Conservation (phyloP, 1,140 invertebrate species). For the Drosophila repleta region DNA sequence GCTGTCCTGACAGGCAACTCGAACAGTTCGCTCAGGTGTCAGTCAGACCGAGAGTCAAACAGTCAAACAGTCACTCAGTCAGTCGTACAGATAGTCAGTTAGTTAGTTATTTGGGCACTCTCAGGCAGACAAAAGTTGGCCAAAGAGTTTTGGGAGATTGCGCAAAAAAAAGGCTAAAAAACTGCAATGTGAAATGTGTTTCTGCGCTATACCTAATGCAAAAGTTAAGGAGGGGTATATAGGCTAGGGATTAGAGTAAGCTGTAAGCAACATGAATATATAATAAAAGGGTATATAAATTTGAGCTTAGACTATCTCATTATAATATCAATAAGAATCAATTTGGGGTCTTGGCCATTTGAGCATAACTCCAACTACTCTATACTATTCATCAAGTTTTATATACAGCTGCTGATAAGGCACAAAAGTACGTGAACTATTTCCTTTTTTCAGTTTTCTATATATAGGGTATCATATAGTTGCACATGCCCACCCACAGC, state of each 20-base stretch:
- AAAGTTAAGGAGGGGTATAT: neutral
- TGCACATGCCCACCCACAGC: too few relatives aligned
- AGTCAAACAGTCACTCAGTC: neutral
- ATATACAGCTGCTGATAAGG: too few relatives aligned
- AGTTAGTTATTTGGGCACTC: slow-evolving; percentile 14
- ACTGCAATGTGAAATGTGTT: slow-evolving; percentile 23
- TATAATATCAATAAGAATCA: too few relatives aligned
- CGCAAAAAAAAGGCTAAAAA: slow-evolving; percentile 22
- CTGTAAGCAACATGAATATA: too few relatives aligned
- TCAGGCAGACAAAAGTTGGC: slow-evolving; percentile 3
- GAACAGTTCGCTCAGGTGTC: slow-evolving; percentile 69
- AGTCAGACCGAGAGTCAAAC: slow-evolving; percentile 37
- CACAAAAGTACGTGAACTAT: too few relatives aligned
- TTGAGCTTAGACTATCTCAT: too few relatives aligned
- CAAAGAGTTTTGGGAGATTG: slow-evolving; percentile 35
- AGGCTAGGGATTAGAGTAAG: neutral
- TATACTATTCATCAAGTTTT: too few relatives aligned
- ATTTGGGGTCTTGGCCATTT: too few relatives aligned
- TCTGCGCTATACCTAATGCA: neutral
- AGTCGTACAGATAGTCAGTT: slow-evolving; percentile 5
- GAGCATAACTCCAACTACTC: too few relatives aligned
- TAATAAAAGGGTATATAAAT: too few relatives aligned
- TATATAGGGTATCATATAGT: too few relatives aligned
- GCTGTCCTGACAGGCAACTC: slow-evolving; percentile 34
- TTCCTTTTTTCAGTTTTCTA: too few relatives aligned